Percentiles rank a stretch among this genome's conserved stretches.
These are phyloP conservation scores for Hylaeus anthracinus DNA, from an alignment of 1,140 invertebrate species.

Conservation along the genomic window DNA sequence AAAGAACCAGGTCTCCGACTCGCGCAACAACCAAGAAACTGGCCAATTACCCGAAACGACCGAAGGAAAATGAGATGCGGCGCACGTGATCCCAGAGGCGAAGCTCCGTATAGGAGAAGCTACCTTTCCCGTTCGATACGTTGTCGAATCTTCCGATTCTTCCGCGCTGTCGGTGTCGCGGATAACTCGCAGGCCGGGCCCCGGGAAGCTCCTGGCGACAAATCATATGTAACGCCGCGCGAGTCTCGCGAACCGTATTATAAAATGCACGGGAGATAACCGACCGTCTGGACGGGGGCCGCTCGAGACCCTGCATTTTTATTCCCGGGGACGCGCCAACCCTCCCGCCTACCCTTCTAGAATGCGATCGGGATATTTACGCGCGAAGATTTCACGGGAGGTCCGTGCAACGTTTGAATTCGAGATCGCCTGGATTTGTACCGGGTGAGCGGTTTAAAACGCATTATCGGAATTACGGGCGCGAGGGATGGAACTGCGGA, in stretches of 20 bases:
- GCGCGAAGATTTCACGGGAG: constrained; percentile 40
- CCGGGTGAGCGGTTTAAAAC: too few species aligned
- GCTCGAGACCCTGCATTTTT: constrained; percentile 46
- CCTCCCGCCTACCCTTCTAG: background rate
- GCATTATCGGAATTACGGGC: too few species aligned
- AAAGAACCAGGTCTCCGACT: too few species aligned
- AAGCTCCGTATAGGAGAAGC: too few species aligned
- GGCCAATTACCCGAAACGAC: too few species aligned
- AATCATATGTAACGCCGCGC: constrained; percentile 55
- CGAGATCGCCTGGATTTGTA: background rate
- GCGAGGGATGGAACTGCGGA: too few species aligned
- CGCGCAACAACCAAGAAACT: too few species aligned
- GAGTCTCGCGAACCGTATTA: constrained; percentile 34
- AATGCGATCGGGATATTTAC: constrained; percentile 52
- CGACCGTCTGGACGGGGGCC: constrained; percentile 20
- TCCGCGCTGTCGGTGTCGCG: background rate
- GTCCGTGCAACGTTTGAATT: constrained; percentile 26
- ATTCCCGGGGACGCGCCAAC: constrained; percentile 23
- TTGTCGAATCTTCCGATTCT: constrained; percentile 48
- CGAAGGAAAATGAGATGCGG: too few species aligned
- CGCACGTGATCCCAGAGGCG: too few species aligned
- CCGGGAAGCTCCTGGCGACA: constrained; percentile 30
- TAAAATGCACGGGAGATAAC: constrained; percentile 55
- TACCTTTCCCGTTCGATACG: constrained; percentile 12
- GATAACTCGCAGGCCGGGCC: background rate